Evolutionary conservation across 2,888 invertebrate genomes (phyloP).

Genomic region (Pedicia rivosa): DNA sequence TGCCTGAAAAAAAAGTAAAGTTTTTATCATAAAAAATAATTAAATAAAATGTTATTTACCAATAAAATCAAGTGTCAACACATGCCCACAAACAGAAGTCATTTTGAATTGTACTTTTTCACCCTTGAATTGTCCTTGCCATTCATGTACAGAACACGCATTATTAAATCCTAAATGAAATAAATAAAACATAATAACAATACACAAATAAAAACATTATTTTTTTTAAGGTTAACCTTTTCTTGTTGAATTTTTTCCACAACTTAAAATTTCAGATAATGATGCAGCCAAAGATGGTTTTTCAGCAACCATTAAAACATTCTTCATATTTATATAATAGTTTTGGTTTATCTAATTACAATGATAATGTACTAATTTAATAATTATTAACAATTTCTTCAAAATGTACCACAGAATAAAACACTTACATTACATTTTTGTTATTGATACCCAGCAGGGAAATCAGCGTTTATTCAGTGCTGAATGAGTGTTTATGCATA

Average conservation of each 20-base stretch:
- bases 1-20: slow-evolving; percentile 34
- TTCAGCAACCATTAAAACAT: slow-evolving; percentile 94
- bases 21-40: too few species aligned
- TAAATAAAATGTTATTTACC: slow-evolving; percentile 21
- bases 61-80: slow-evolving; percentile 87
- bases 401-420: too few species aligned
- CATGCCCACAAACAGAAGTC: slow-evolving; percentile 99
- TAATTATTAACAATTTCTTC: too few species aligned
- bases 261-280: slow-evolving; percentile 83
- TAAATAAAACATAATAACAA: neutral
- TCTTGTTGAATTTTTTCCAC: slow-evolving; percentile 56
- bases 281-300: slow-evolving; percentile 96
- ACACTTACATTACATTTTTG: too few species aligned
- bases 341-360: too few species aligned
- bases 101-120: slow-evolving; percentile 69
- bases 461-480: too few species aligned
- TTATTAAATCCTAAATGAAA: slow-evolving; percentile 56
- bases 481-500: too few species aligned
- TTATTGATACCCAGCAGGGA: too few species aligned
- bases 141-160: slow-evolving; percentile 89
- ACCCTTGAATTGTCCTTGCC: slow-evolving; percentile 66
- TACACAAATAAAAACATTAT: neutral
- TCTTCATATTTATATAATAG: slow-evolving; percentile 65
- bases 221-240: slow-evolving; percentile 43
- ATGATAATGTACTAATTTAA: too few species aligned